A percentile compares a stretch with the other conserved stretches of the same genome.
Evolutionary conservation across 2,888 invertebrate species (phyloP).

Genomic region (Leptopilina myrica): DNA sequence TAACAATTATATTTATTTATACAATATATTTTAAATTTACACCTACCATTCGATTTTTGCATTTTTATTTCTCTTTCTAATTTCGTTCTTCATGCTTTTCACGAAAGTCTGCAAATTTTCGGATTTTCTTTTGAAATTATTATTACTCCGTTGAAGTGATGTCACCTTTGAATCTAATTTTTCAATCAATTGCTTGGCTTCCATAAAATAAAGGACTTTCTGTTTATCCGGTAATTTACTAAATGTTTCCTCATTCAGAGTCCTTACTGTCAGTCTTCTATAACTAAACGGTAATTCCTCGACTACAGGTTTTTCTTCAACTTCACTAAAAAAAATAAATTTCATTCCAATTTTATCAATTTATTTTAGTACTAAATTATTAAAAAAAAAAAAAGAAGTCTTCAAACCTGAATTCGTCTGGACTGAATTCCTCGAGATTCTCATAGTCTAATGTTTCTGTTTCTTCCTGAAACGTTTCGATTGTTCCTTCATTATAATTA

Average conservation of each 20-base stretch:
- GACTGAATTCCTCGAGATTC: too few relatives aligned
- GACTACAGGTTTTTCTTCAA: background rate
- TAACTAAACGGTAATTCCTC: slow-evolving; percentile 5
- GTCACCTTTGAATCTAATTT: background rate
- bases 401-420: too few relatives aligned
- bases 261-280: background rate
- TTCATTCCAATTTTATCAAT: too few relatives aligned
- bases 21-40: too few relatives aligned
- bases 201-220: background rate
- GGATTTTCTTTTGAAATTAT: background rate
- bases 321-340: background rate
- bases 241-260: background rate
- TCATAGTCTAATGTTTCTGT: too few relatives aligned
- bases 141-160: background rate
- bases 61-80: background rate
- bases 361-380: too few relatives aligned
- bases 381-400: background rate
- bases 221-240: background rate
- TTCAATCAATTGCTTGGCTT: slow-evolving; percentile 6
- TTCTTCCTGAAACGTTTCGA: too few relatives aligned
- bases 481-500: too few relatives aligned
- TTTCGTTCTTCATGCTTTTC: background rate
- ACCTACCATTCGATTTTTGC: background rate
- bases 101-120: background rate
- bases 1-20: too few relatives aligned